Evolutionary conservation across 2,888 invertebrate species (phyloP).

Genomic region (Brachypterus glaber): DNA sequence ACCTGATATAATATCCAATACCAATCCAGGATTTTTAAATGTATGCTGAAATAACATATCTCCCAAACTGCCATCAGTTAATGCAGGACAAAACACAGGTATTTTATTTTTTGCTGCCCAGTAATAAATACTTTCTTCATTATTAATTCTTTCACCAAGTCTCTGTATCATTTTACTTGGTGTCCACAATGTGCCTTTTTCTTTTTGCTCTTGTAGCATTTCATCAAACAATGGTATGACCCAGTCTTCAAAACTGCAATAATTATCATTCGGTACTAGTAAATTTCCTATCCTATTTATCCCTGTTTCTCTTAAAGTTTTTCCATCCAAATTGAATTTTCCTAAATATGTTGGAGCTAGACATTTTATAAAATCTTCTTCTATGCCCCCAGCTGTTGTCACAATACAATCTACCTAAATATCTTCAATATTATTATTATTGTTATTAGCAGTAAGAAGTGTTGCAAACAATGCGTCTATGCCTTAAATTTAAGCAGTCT

Average conservation of each 20-base stretch:
- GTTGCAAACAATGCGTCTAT: too few relatives aligned
- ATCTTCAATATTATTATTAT: too few relatives aligned
- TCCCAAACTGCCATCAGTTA: conserved; percentile 95
- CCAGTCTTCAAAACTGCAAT: conserved; percentile 93
- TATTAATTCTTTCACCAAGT: conserved; percentile 82
- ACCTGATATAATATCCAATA: conserved; percentile 87
- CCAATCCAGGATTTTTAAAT: conserved; percentile 81
- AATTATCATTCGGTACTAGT: conserved; percentile 95
- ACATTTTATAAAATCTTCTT: conserved; percentile 99
- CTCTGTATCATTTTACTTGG: conserved; percentile 79
- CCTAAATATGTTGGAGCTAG: conserved; percentile 90
- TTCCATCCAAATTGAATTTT: conserved; percentile 77
- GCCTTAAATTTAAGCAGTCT: too few relatives aligned
- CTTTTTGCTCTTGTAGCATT: conserved; percentile 80
- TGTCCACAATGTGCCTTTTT: conserved; percentile 71
- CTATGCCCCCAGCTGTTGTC: conserved; percentile 94
- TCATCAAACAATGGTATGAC: conserved; percentile 84
- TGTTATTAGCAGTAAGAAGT: too few relatives aligned
- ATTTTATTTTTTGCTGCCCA: conserved; percentile 96
- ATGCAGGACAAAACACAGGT: conserved; percentile 93
- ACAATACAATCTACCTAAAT: conserved; percentile 86
- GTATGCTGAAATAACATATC: conserved; percentile 99
- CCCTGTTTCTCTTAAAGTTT: conserved; percentile 69
- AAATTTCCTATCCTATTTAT: conserved; percentile 83
- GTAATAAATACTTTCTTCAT: conserved; percentile 88